Percentiles rank a stretch among this genome's conserved stretches.
Evolutionary conservation across 1,140 invertebrate genomes (phyloP).

Genomic region (Cyclina sinensis): DNA sequence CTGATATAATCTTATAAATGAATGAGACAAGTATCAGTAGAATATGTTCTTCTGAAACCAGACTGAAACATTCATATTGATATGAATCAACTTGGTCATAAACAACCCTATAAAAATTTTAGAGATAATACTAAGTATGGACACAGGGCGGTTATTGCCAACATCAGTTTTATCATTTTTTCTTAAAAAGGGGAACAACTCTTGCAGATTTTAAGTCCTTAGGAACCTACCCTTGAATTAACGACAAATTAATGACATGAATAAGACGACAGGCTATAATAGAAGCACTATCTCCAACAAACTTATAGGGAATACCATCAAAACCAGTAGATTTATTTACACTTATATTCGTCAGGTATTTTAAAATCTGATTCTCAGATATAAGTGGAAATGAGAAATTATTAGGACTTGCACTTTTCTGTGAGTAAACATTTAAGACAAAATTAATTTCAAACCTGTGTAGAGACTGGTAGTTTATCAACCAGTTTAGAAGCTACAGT

Average conservation of each 20-base stretch:
- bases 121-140: conserved; percentile 38
- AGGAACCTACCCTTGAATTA: conserved; percentile 35
- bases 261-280: conserved; percentile 31
- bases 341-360: neutral
- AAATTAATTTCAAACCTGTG: conserved; percentile 1
- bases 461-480: neutral
- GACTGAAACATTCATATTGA: no score
- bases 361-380: conserved; percentile 11
- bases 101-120: no score
- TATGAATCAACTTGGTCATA: no score
- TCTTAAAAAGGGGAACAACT: conserved; percentile 39
- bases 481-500: no score
- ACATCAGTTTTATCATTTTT: conserved; percentile 46
- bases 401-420: neutral
- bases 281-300: conserved; percentile 31
- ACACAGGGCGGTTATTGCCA: conserved; percentile 52
- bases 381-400: conserved; percentile 2
- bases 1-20: no score
- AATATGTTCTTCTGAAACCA: no score
- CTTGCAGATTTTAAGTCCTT: conserved; percentile 40
- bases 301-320: conserved; percentile 33
- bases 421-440: conserved; percentile 12
- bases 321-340: conserved; percentile 15
- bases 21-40: no score
- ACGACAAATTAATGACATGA: conserved; percentile 46